Conservation (phyloP, 1,140 invertebrate genomes). For the Lutraria rhynchaena region DNA sequence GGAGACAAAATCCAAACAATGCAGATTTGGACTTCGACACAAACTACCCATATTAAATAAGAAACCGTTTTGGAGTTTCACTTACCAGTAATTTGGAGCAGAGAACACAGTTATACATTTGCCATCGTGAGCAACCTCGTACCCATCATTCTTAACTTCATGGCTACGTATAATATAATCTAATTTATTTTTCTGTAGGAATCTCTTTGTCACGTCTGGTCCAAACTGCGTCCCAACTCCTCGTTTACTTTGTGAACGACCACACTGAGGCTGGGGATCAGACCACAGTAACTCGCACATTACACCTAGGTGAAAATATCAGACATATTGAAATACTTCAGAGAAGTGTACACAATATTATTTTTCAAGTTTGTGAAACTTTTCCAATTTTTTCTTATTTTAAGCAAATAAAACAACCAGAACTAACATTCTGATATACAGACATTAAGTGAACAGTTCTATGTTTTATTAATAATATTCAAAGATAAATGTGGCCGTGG, state of each 20-base stretch:
- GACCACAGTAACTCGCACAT: slow-evolving; percentile 99
- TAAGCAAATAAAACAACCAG: no score
- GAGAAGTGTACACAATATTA: neutral
- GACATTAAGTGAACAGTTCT: no score
- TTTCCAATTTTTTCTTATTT: neutral
- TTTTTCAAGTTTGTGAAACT: neutral
- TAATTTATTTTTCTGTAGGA: slow-evolving; percentile 92
- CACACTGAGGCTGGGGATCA: slow-evolving; percentile 95
- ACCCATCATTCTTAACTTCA: slow-evolving; percentile 98
- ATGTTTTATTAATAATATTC: no score
- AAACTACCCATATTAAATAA: no score
- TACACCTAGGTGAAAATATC: slow-evolving; percentile 83
- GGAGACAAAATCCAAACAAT: no score
- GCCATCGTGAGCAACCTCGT: slow-evolving; percentile 96
- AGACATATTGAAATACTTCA: neutral
- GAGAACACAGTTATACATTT: slow-evolving; percentile 86
- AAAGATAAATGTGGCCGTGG: no score
- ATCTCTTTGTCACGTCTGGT: slow-evolving; percentile 96
- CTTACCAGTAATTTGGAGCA: slow-evolving; percentile 99
- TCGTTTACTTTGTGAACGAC: slow-evolving; percentile 95
- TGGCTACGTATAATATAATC: slow-evolving; percentile 98
- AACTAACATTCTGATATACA: neutral
- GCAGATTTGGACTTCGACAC: no score
- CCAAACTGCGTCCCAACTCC: slow-evolving; percentile 99
- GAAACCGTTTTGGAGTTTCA: no score